phyloP scores from a whole-genome alignment of 2,888 invertebrate genomes.

The Mesorhabditis belari region DNA sequence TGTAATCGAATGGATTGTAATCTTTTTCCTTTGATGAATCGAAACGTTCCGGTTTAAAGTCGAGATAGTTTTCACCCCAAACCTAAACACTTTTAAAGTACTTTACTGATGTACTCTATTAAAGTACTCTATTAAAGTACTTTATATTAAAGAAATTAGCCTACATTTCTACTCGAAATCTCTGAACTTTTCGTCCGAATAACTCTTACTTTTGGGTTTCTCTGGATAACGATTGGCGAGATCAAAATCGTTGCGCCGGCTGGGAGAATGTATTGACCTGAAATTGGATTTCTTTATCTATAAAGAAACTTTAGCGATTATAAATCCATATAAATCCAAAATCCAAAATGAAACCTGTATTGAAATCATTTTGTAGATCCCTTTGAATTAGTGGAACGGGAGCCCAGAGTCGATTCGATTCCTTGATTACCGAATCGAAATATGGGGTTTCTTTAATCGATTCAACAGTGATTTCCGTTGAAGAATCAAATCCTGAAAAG shows the following conservation, averaged over 20 bases:
- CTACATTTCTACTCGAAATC: too few species aligned
- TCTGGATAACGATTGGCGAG: neutral
- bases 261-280: neutral
- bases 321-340: too few species aligned
- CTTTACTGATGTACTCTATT: too few species aligned
- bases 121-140: too few species aligned
- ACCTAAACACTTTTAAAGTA: neutral
- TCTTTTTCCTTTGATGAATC: neutral
- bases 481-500: too few species aligned
- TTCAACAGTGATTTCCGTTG: neutral
- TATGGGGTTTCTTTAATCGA: neutral
- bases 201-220: neutral
- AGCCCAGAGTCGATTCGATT: slow-evolving; percentile 5
- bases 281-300: neutral
- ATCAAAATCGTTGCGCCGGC: neutral
- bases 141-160: too few species aligned
- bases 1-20: neutral
- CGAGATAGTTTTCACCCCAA: neutral
- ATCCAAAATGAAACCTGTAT: too few species aligned
- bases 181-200: too few species aligned
- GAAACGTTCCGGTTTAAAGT: neutral
- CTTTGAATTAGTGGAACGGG: slow-evolving; percentile 7
- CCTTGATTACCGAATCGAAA: slow-evolving; percentile 4
- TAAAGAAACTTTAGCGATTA: neutral
- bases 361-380: slow-evolving; percentile 4